A percentile compares a stretch with the other conserved stretches of the same genome.
Conservation (phyloP, 2,888 invertebrate species). For the Meiosimyza platycephala region DNA sequence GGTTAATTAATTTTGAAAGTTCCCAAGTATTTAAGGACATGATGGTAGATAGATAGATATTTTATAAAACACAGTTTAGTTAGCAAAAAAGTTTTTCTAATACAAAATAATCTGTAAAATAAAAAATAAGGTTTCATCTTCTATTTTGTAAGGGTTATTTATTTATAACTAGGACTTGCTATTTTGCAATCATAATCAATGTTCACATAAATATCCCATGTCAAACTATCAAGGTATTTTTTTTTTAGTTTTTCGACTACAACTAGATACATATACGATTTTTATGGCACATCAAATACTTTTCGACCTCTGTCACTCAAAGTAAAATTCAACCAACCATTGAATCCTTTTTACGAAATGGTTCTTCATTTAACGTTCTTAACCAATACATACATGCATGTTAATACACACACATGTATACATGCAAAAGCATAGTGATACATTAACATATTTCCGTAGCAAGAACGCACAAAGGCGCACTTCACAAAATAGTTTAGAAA, state of each 20-base stretch:
- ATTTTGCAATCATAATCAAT: constrained; percentile 14
- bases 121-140: not conserved
- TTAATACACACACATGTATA: not conserved
- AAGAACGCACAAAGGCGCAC: not conserved
- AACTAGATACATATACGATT: too few species aligned
- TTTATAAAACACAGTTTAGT: too few species aligned
- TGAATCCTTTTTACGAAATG: not conserved
- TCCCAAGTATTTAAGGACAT: too few species aligned
- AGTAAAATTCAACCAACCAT: constrained; percentile 28
- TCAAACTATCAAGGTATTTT: constrained; percentile 18
- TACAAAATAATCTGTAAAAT: too few species aligned
- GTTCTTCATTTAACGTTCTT: constrained; percentile 51
- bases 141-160: not conserved
- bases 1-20: too few species aligned
- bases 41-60: too few species aligned
- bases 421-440: not conserved
- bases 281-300: constrained; percentile 37
- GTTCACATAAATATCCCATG: constrained; percentile 27
- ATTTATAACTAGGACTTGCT: too few species aligned
- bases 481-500: not conserved
- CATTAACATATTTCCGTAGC: constrained; percentile 39
- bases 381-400: constrained; percentile 34
- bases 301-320: constrained; percentile 60
- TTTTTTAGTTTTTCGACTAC: constrained; percentile 20
- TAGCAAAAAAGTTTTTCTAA: too few species aligned